A percentile compares a stretch with the other conserved stretches of the same genome.
Conservation (phyloP, 2,888 invertebrate species). For the Capitulum mitella region DNA sequence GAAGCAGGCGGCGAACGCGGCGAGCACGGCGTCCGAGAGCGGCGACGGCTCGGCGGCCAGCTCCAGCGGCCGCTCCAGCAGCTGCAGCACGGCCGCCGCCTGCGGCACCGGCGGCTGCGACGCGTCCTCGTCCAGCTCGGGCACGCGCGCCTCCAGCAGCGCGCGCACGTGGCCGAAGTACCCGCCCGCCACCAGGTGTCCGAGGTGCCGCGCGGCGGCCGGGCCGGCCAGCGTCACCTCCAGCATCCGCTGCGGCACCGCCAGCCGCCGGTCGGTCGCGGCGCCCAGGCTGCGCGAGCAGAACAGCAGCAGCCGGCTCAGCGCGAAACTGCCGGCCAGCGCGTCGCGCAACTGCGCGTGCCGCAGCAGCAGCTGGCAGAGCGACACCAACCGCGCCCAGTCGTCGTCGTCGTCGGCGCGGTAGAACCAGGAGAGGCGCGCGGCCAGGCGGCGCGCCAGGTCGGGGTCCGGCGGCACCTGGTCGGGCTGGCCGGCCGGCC, state of each 20-base stretch:
- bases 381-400: not conserved
- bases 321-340: not conserved
- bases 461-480: not conserved
- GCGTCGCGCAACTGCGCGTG: constrained; percentile 28
- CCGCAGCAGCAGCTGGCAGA: constrained; percentile 10
- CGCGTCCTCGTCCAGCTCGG: constrained; percentile 60
- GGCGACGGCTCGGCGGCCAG: constrained; percentile 26
- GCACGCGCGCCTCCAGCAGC: constrained; percentile 59
- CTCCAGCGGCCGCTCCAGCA: constrained; percentile 67
- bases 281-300: constrained; percentile 30
- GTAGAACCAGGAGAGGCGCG: constrained; percentile 15
- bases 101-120: constrained; percentile 63
- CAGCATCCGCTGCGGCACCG: constrained; percentile 67
- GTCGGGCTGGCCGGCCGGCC: not conserved
- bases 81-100: constrained; percentile 62
- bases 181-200: constrained; percentile 47
- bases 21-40: constrained; percentile 26
- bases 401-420: not conserved
- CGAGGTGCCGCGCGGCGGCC: constrained; percentile 38
- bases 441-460: not conserved
- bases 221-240: constrained; percentile 53
- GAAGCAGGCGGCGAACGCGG: constrained; percentile 48
- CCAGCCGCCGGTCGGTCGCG: constrained; percentile 48
- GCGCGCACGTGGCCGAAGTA: constrained; percentile 66
- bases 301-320: constrained; percentile 30